Conservation (phyloP, 2,888 invertebrate genomes). For the Limnephilus lunatus region DNA sequence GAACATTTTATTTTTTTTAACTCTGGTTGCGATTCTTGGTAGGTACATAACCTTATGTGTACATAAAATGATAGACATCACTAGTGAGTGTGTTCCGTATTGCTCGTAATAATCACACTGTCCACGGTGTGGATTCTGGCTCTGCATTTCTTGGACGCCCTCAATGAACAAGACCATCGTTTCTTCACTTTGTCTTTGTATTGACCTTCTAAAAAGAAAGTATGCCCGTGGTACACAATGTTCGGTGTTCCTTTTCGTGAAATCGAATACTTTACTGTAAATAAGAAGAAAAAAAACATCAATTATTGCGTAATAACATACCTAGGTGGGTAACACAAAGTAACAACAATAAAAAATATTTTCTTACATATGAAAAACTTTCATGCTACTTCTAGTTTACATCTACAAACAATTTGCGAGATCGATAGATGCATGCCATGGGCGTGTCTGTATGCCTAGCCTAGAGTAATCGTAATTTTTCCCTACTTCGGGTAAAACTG, state of each 20-base stretch:
- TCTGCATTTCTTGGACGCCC: background rate
- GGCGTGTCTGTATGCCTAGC: too few species aligned
- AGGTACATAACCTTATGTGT: too few species aligned
- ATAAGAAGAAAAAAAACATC: background rate
- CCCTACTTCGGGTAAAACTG: too few species aligned
- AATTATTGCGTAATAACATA: background rate
- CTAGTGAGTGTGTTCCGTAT: background rate
- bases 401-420: too few species aligned
- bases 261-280: background rate
- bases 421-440: too few species aligned
- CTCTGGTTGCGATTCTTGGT: too few species aligned
- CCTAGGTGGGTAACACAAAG: background rate
- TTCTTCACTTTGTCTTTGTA: background rate
- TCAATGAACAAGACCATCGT: background rate
- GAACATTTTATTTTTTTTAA: too few species aligned
- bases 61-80: background rate
- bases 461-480: too few species aligned
- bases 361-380: background rate
- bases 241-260: background rate
- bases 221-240: background rate
- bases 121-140: constrained; percentile 17
- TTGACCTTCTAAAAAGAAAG: background rate
- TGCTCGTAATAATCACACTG: background rate
- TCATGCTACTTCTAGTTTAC: too few species aligned
- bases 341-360: background rate